Evolutionary conservation across 1,140 invertebrate species (phyloP), one percentile per base, ranked within the genome.

Genomic region (Bombus confusus): DNA sequence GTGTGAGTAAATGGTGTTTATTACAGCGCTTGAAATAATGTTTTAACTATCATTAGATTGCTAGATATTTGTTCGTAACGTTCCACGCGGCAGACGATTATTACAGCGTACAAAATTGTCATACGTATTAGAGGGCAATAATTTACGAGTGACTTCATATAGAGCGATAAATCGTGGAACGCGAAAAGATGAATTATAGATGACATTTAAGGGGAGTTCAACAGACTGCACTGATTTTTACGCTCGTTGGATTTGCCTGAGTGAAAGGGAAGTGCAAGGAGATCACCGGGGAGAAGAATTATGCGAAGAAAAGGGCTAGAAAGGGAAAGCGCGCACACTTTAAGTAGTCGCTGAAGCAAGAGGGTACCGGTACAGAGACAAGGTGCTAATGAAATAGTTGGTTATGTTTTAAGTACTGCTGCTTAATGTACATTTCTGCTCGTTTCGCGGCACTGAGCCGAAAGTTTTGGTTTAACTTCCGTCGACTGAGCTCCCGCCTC

Each of bases 361-460:
- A 77, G 52, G 57, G 75, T 25, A 47, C 75, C 15, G 59, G 57
- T 64, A 31, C 75, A 78, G 75, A 64, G 75, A 64, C 75, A 78
- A 78, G 75, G 75, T 62, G 75, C 57, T 78, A 78, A 78, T 78
- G 75, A 78, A 78, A 78, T 78, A 78, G 52, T 78, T 59, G 75
- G 75, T 78, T 78, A 78, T 66, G 75, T 64, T 78, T 78, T 78
- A 78, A 78, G 75, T 64, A 78, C 75, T 66, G 75, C 75, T 66
- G 75, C 75, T 78, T 78, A 78, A 78, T 78, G 75, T 64, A 78
- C 75, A 78, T 78, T 78, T 78, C 75, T 78, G 75, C 75, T 78
- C 75, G 75, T 78, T 78, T 52, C 57, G 57, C 59, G 37, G 75
- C 75, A 78, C 57, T 41, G 75, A 64, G 75, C 75, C 57, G 75